Conservation (phyloP, 2,113 vertebrate species). For the Phycodurus eques region DNA sequence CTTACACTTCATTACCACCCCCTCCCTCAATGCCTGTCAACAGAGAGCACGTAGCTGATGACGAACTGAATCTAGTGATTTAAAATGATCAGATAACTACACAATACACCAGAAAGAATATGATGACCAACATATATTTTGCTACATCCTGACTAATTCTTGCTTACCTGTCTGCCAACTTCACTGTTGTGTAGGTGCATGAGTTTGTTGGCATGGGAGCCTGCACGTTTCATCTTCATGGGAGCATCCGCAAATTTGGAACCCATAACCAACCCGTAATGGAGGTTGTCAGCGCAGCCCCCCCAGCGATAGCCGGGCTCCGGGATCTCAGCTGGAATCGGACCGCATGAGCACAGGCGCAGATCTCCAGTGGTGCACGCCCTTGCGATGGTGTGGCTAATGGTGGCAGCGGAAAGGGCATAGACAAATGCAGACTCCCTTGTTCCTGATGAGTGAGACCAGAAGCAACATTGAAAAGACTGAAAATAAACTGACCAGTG, state of each 20-base stretch:
- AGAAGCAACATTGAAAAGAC: not conserved
- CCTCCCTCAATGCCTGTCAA: slow-evolving; percentile 81
- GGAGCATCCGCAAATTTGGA: slow-evolving; percentile 98
- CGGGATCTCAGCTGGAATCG: slow-evolving; percentile 88
- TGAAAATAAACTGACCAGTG: not conserved
- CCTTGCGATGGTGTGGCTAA: slow-evolving; percentile 94
- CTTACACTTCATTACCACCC: slow-evolving; percentile 96
- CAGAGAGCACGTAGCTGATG: not conserved
- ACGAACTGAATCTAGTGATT: not conserved
- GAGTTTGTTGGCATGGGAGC: slow-evolving; percentile 96
- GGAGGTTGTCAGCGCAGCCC: slow-evolving; percentile 97
- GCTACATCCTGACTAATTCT: not conserved
- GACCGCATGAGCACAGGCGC: slow-evolving; percentile 90
- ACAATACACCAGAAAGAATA: not conserved
- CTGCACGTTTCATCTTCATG: slow-evolving; percentile 97
- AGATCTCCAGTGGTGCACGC: slow-evolving; percentile 94
- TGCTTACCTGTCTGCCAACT: slow-evolving; percentile 93
- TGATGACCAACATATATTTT: not conserved
- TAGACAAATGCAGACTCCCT: slow-evolving; percentile 95
- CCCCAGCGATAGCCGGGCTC: slow-evolving; percentile 98
- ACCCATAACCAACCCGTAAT: slow-evolving; percentile 94
- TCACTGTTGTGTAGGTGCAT: slow-evolving; percentile 99
- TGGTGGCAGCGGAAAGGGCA: slow-evolving; percentile 91
- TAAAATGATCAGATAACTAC: too few relatives aligned
- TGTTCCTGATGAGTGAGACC: slow-evolving; percentile 77